These are phyloP conservation scores for Zophobas atratus DNA, from an alignment of 1,140 invertebrate genomes.

Conservation along the genomic window DNA sequence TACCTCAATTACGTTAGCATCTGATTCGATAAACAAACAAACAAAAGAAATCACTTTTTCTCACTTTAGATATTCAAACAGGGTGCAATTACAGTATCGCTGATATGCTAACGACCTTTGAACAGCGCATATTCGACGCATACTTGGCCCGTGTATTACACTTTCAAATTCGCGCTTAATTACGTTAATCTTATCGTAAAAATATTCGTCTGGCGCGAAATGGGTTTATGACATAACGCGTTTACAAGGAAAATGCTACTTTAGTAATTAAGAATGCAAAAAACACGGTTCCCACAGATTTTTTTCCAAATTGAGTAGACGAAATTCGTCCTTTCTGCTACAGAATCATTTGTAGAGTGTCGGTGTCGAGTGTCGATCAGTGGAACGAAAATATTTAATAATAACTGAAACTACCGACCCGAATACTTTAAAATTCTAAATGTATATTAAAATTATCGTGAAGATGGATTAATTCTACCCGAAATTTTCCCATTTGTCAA, in stretches of 20 bases:
- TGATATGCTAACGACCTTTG: slow-evolving; percentile 21
- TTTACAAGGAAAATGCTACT: not conserved
- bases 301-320: no score
- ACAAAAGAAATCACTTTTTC: slow-evolving; percentile 11
- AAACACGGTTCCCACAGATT: no score
- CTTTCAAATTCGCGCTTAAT: slow-evolving; percentile 49
- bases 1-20: slow-evolving; percentile 17
- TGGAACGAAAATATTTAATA: no score
- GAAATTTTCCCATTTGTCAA: no score
- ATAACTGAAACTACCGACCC: no score
- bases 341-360: no score
- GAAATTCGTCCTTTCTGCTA: no score
- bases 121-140: not conserved
- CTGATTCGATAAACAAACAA: not conserved
- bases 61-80: slow-evolving; percentile 10
- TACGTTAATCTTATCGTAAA: slow-evolving; percentile 49
- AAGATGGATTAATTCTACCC: no score
- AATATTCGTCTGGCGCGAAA: slow-evolving; percentile 24
- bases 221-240: slow-evolving; percentile 35
- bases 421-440: no score
- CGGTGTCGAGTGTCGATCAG: no score
- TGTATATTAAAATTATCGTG: no score
- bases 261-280: no score
- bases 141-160: slow-evolving; percentile 27
- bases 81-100: slow-evolving; percentile 32